Conservation (phyloP, 1,140 invertebrate species). For the Lordiphosa clarofinis region DNA sequence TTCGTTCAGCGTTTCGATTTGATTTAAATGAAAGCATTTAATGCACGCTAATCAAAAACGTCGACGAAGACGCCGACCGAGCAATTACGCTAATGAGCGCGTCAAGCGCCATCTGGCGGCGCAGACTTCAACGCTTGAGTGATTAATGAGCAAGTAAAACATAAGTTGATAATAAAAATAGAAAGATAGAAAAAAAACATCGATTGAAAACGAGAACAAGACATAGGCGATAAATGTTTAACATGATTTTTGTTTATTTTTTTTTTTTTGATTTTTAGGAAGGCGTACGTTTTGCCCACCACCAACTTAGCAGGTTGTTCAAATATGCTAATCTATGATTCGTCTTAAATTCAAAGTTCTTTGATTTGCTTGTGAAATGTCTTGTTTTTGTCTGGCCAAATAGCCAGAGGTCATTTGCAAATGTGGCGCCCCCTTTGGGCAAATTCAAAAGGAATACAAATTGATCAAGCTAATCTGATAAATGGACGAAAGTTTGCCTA, state of each 20-base stretch:
- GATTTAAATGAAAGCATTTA: slow-evolving; percentile 78
- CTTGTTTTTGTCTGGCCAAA: slow-evolving; percentile 22
- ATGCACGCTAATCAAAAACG: slow-evolving; percentile 72
- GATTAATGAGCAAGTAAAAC: slow-evolving; percentile 71
- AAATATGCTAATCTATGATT: slow-evolving; percentile 29
- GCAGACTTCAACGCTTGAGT: slow-evolving; percentile 68
- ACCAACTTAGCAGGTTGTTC: slow-evolving; percentile 24
- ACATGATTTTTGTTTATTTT: slow-evolving; percentile 31
- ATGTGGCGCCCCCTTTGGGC: slow-evolving; percentile 40
- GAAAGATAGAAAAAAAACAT: slow-evolving; percentile 22
- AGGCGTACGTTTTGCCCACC: slow-evolving; percentile 27
- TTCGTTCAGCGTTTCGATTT: slow-evolving; percentile 56
- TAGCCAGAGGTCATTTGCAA: slow-evolving; percentile 17
- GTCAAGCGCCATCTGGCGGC: slow-evolving; percentile 69
- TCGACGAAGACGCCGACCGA: slow-evolving; percentile 31
- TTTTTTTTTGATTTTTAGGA: neutral
- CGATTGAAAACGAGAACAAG: slow-evolving; percentile 32
- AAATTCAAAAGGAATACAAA: slow-evolving; percentile 9
- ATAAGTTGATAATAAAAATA: slow-evolving; percentile 52
- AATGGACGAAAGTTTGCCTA: slow-evolving; percentile 53
- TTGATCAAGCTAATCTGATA: slow-evolving; percentile 27
- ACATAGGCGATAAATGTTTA: slow-evolving; percentile 28
- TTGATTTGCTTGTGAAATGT: slow-evolving; percentile 22
- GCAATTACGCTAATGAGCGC: slow-evolving; percentile 53
- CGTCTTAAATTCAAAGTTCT: slow-evolving; percentile 12